Base-by-base conservation (phyloP, 2,888 invertebrate genomes). In the Microctonus brassicae region DNA sequence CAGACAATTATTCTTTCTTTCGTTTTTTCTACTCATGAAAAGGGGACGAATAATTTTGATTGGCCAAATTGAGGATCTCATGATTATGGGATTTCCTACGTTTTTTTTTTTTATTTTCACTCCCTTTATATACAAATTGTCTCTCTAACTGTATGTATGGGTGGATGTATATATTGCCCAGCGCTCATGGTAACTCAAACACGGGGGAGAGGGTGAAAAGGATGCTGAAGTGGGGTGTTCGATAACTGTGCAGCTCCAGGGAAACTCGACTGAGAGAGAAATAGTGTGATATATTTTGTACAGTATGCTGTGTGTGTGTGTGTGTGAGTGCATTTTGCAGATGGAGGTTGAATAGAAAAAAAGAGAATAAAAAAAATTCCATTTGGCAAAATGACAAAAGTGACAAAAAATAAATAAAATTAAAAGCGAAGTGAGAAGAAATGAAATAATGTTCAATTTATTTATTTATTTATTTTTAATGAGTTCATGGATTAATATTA, bases 241-340 rank as follows among this genome's bases (percentile, higher is more conserved):
- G 60, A 65, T 65, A 65, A 70, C 58, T 65, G 70, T 60, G 65
- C 65, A 70, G 65, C 47, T 64, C 68, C 55, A 65, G 65, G 66
- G 62, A 55, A 47, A 65, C 70, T 60, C 62, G 69, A 64, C 9
- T 20, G 53, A 29, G 11, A 52, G 22, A 39, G 69, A 39, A 33
- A 64, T n/a, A 47, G 17, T 47, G 47, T 47, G 47, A 47, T 65
- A 52, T 29, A 29, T 29, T 7, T 29, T 5, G 4, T 29, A 5
- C 7, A 5, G 29, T 29, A n/a, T n/a, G n/a, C n/a, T 22, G 42
- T 34, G 34, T 63, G 17, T 53, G 22, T 20, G 52, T 24, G 29
- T 29, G 26, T 2, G 60, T 24, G 58, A 47, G 33, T 42, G 42
- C 20, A 58, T 11, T 20, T 36, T 47, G 24, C 33, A 39, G 58